Base-by-base conservation (phyloP, 2,888 invertebrate genomes). In the Xestobium rufovillosum region DNA sequence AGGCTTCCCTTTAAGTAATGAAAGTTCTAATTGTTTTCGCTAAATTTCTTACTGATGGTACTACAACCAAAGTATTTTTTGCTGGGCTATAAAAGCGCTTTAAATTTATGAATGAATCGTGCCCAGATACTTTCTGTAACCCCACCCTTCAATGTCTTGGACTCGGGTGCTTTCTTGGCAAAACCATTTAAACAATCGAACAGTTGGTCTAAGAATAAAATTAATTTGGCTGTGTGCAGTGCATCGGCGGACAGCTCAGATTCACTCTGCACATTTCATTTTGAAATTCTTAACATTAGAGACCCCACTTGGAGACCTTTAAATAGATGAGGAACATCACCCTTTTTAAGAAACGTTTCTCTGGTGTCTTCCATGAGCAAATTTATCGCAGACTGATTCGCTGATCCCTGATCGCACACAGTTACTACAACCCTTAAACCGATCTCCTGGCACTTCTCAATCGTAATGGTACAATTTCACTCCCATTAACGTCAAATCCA, bases 291-390 rank as follows among this genome's bases (percentile, higher is more conserved):
- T 27, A 43, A 44, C 38, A 49, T 47, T 11, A 44, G 28, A 3
- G 46, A 27, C 6, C 44, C 42, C 9, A 46, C 49, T 12, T 33
- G 34, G 27, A 44, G 32, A 9, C 46, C 43, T 25, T 46, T 48
- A n/a, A 48, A 31, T 25, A 48, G 17, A 38, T 45, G 45, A 6
- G 44, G 46, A 3, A 33, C 28, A 28, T 48, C 48, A 41, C n/a
- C n/a, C n/a, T n/a, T n/a, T n/a, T n/a, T n/a, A n/a, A n/a, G n/a
- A n/a, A n/a, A n/a, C n/a, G n/a, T n/a, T n/a, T n/a, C n/a, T n/a
- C n/a, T n/a, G n/a, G n/a, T n/a, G n/a, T n/a, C n/a, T n/a, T n/a
- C n/a, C n/a, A n/a, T n/a, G n/a, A n/a, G n/a, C n/a, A n/a, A n/a
- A n/a, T n/a, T n/a, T n/a, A n/a, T n/a, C n/a, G n/a, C n/a, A n/a